Evolutionary conservation across 2,888 invertebrate genomes (phyloP).

Genomic region (Melieria omissa): DNA sequence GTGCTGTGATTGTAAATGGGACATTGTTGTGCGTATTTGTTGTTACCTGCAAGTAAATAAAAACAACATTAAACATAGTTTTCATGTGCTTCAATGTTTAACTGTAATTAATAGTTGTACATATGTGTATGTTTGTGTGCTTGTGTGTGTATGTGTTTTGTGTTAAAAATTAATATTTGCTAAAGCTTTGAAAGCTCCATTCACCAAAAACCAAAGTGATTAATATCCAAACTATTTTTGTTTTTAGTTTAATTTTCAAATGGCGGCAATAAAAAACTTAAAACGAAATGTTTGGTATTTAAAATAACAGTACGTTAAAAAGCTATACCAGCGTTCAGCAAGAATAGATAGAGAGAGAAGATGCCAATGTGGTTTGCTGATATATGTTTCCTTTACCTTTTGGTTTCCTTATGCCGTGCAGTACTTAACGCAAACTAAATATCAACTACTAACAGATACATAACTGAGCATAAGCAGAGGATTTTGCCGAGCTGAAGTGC

Average conservation of each 20-base stretch:
- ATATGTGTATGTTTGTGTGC: slow-evolving; percentile 19
- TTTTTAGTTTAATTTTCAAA: not conserved
- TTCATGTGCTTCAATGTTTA: not conserved
- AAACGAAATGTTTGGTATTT: slow-evolving; percentile 21
- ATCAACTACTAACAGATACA: not conserved
- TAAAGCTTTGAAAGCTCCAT: slow-evolving; percentile 23
- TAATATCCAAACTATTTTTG: slow-evolving; percentile 3
- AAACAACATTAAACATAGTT: slow-evolving; percentile 1
- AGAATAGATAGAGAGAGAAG: not conserved
- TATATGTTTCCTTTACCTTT: slow-evolving; percentile 9
- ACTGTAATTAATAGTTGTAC: slow-evolving; percentile 9
- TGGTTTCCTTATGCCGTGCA: not conserved
- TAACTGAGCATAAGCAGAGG: not conserved
- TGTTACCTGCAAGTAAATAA: slow-evolving; percentile 55
- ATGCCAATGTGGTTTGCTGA: not conserved
- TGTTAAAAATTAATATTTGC: slow-evolving; percentile 5
- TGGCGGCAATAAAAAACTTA: slow-evolving; percentile 7
- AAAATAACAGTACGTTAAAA: slow-evolving; percentile 26
- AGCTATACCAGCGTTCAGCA: slow-evolving; percentile 23
- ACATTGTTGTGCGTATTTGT: slow-evolving; percentile 52
- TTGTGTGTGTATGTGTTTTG: slow-evolving; percentile 23
- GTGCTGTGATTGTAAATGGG: slow-evolving; percentile 50
- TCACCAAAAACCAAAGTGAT: slow-evolving; percentile 17
- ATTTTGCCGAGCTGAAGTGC: too few species aligned
- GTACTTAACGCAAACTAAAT: not conserved